Conservation (phyloP, 2,113 vertebrate genomes). For the Mystacornis crossleyi region DNA sequence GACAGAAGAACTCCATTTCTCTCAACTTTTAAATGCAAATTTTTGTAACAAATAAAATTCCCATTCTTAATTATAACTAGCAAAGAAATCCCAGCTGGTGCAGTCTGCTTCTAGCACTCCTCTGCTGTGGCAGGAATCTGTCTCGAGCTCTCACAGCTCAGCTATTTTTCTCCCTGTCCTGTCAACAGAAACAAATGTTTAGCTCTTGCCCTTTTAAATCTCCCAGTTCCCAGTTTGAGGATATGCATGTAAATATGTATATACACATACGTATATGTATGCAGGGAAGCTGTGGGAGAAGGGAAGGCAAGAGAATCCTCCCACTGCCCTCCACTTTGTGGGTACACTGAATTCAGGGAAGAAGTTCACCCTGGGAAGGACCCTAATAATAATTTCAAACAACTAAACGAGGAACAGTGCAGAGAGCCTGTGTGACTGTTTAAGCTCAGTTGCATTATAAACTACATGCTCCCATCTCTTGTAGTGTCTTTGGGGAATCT, state of each 20-base stretch:
- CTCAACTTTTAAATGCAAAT: not conserved
- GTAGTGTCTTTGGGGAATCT: not conserved
- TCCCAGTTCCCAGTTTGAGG: not conserved
- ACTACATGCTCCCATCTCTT: not conserved
- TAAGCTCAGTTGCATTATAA: not conserved
- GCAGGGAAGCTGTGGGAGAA: not conserved
- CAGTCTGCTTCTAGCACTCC: fast-evolving
- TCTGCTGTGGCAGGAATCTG: not conserved
- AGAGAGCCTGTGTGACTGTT: not conserved
- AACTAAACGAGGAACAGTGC: not conserved
- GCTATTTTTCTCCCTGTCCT: not conserved
- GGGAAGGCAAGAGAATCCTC: not conserved
- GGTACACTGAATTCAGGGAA: not conserved
- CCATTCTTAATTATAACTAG: not conserved
- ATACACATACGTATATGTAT: fast-evolving
- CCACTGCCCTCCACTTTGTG: not conserved
- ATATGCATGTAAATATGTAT: not conserved
- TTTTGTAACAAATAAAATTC: not conserved
- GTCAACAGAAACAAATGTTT: not conserved
- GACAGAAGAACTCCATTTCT: not conserved
- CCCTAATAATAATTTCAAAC: not conserved
- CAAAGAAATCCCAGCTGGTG: not conserved
- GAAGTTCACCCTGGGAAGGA: not conserved
- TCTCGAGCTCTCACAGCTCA: not conserved
- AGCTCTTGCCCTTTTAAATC: not conserved